These are phyloP conservation scores for Nymphalis urticae DNA, from an alignment of 2,888 invertebrate genomes.

Conservation along the genomic window DNA sequence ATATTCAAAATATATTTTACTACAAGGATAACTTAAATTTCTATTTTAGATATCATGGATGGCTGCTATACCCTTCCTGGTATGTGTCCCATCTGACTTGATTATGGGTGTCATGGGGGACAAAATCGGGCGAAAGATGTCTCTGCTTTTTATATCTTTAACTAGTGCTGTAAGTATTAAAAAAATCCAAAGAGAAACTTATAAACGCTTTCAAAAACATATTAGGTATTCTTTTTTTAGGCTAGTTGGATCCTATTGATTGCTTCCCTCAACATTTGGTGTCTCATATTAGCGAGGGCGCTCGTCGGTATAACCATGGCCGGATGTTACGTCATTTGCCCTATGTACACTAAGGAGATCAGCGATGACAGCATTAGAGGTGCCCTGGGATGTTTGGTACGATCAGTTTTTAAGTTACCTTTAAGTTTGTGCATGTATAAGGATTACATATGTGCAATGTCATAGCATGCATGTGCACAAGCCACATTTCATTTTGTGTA, in stretches of 20 bases:
- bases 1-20: too few species aligned
- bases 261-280: constrained; percentile 58
- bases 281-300: constrained; percentile 58
- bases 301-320: constrained; percentile 62
- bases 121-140: constrained; percentile 58
- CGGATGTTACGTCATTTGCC: constrained; percentile 62
- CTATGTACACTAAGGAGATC: constrained; percentile 81
- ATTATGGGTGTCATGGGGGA: constrained; percentile 57
- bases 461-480: too few species aligned
- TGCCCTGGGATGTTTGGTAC: constrained; percentile 80
- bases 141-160: constrained; percentile 56
- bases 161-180: constrained; percentile 53
- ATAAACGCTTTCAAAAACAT: not conserved
- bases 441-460: too few species aligned
- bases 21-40: too few species aligned
- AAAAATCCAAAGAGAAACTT: not conserved
- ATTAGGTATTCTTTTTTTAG: constrained; percentile 38
- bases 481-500: too few species aligned
- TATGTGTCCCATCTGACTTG: constrained; percentile 52
- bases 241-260: constrained; percentile 57
- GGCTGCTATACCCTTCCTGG: constrained; percentile 59
- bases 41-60: constrained; percentile 64
- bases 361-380: constrained; percentile 79
- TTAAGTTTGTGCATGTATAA: too few species aligned
- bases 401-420: not conserved